Percentiles rank a stretch among this genome's conserved stretches.
Evolutionary conservation across 2,888 invertebrate genomes (phyloP).

Genomic region (Brassicogethes aeneus): DNA sequence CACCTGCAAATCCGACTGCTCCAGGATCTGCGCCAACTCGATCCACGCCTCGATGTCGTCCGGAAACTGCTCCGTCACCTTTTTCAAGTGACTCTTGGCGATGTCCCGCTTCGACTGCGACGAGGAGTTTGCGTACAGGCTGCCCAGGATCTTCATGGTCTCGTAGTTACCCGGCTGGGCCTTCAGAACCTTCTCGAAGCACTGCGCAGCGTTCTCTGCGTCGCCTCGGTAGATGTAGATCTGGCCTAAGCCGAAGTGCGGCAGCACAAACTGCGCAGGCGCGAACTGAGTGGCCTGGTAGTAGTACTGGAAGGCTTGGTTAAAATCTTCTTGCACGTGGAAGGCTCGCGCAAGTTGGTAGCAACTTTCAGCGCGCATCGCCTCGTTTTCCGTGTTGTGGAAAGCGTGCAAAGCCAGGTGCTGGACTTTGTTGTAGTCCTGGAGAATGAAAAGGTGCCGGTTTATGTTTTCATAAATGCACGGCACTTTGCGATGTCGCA

Average conservation of each 20-base stretch:
- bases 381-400: slow-evolving; percentile 97
- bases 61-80: slow-evolving; percentile 93
- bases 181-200: slow-evolving; percentile 97
- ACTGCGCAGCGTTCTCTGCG: slow-evolving; percentile 90
- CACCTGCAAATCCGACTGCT: slow-evolving; percentile 84
- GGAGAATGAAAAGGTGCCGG: too few relatives aligned
- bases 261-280: slow-evolving; percentile 87
- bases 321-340: slow-evolving; percentile 90
- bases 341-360: slow-evolving; percentile 95
- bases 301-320: slow-evolving; percentile 98
- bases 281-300: slow-evolving; percentile 99
- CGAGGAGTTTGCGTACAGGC: slow-evolving; percentile 84
- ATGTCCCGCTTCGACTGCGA: slow-evolving; percentile 88
- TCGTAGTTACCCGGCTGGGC: slow-evolving; percentile 97
- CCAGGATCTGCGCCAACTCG: slow-evolving; percentile 94
- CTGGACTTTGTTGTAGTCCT: slow-evolving; percentile 93
- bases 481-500: too few relatives aligned
- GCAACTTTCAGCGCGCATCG: slow-evolving; percentile 97
- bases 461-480: too few relatives aligned
- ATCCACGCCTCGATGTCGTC: slow-evolving; percentile 99
- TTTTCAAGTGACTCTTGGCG: slow-evolving; percentile 88
- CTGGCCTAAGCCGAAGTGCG: slow-evolving; percentile 96
- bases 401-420: slow-evolving; percentile 95
- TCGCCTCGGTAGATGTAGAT: slow-evolving; percentile 98
- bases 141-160: slow-evolving; percentile 98